These are phyloP conservation scores for Chironomus tentans DNA, from an alignment of 2,888 invertebrate species.

Conservation along the genomic window DNA sequence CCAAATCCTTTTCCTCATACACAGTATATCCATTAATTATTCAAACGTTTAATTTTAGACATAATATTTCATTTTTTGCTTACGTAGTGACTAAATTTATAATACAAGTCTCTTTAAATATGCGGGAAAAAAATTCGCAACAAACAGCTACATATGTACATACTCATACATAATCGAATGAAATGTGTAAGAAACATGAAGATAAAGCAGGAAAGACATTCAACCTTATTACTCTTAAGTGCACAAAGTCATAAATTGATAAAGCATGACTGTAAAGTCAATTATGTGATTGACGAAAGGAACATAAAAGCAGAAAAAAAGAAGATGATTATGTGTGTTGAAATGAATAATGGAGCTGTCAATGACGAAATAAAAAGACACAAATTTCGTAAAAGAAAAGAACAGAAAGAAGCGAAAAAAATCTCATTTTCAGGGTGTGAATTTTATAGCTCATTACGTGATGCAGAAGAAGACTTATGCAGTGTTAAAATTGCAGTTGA, in stretches of 20 bases:
- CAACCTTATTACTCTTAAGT: not conserved
- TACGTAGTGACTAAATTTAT: no score
- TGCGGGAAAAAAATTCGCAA: no score
- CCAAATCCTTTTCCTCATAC: no score
- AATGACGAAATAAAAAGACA: not conserved
- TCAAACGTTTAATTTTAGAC: no score
- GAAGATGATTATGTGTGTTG: not conserved
- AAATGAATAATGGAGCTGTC: not conserved
- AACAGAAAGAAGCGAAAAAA: not conserved
- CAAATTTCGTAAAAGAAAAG: not conserved
- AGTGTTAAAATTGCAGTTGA: constrained; percentile 1
- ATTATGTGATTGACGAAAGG: not conserved
- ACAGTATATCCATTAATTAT: no score
- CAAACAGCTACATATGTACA: no score
- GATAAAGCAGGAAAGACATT: not conserved
- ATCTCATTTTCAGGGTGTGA: not conserved
- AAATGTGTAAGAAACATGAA: not conserved
- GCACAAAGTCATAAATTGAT: not conserved
- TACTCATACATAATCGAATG: no score
- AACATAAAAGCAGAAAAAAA: no score
- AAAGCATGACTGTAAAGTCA: constrained; percentile 4
- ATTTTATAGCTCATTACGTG: constrained; percentile 8
- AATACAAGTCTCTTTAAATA: no score
- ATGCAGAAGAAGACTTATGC: not conserved
- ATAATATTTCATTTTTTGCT: no score